Evolutionary conservation across 2,888 invertebrate species (phyloP).

Genomic region (Ormyrus thymus): DNA sequence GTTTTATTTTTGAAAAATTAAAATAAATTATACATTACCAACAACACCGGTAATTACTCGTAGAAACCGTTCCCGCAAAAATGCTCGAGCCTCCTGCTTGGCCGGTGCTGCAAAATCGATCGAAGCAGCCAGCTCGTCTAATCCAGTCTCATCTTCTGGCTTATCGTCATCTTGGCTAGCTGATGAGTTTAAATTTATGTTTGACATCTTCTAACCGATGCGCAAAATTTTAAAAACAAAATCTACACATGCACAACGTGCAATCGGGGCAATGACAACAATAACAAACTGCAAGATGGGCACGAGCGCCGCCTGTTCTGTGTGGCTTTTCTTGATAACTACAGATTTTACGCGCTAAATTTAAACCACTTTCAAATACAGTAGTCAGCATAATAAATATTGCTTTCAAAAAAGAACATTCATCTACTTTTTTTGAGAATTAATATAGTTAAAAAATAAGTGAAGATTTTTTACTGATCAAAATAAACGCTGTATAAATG

Average conservation of each 20-base stretch:
- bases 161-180: not conserved
- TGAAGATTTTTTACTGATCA: too few relatives aligned
- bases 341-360: constrained; percentile 12
- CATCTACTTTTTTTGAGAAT: too few relatives aligned
- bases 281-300: not conserved
- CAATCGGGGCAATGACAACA: constrained; percentile 1
- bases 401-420: too few relatives aligned
- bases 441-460: too few relatives aligned
- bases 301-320: not conserved
- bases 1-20: not conserved
- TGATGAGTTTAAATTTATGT: constrained; percentile 5
- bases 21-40: constrained; percentile 63
- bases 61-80: constrained; percentile 74
- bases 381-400: too few relatives aligned
- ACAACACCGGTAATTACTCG: constrained; percentile 72
- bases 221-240: too few relatives aligned
- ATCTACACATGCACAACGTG: too few relatives aligned
- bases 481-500: too few relatives aligned
- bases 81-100: constrained; percentile 73
- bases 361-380: too few relatives aligned
- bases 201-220: constrained; percentile 23
- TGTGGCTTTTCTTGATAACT: not conserved
- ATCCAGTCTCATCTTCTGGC: not conserved
- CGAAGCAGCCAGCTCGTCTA: constrained; percentile 49
- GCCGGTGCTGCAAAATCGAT: constrained; percentile 66